Evolutionary conservation across 2,113 vertebrate species (phyloP), one percentile per base, ranked within the genome.

Genomic region (Catagonus wagneri): DNA sequence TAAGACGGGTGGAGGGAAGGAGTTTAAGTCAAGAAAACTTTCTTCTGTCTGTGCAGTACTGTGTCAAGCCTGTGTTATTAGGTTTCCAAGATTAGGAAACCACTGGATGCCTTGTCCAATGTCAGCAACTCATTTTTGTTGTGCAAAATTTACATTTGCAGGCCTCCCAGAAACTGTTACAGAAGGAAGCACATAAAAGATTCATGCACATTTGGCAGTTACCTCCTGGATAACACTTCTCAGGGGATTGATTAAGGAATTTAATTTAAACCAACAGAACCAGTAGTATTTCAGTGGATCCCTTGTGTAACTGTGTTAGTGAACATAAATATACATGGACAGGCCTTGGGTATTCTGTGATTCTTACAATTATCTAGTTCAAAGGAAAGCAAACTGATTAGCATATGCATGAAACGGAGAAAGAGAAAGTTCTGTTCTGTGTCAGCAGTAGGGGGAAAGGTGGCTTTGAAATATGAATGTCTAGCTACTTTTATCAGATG

Each of bases 261-360:
- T 97, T 97, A 97, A 98, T 97, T 97, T 97, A 97, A 97, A 97
- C 94, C 94, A 98, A 97, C 93, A 97, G 96, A 95, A 94, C 89
- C 95, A 97, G 89, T 97, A 91, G 94, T 95, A 87, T 96, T 90
- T 96, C 94, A 93, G 86, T 94, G 65, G 95, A 96, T 97, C 97
- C 86, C 95, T 90, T 74, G 6, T 97, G 95, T 96, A 94, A 76
- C 94, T 60, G 68, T 94, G 91, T 80, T 96, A 97, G 96, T 84
- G 97, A 97, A 96, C 94, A 97, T 97, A 97, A 98, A 98, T 97
- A 97, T 96, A 97, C 97, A 97, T 96, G 94, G 97, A 97, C 97
- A 97, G 91, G 97, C 94, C 97, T 96, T 81, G 92, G 85, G 75
- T 94, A 93, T 39, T 93, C 95, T 97, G 95, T 97, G 97, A 97